Percentiles rank a stretch among this genome's conserved stretches.
phyloP scores from a whole-genome alignment of 30 jellyfish, hydroid and myxozoan species.

The Pseudorhiza aurosa region DNA sequence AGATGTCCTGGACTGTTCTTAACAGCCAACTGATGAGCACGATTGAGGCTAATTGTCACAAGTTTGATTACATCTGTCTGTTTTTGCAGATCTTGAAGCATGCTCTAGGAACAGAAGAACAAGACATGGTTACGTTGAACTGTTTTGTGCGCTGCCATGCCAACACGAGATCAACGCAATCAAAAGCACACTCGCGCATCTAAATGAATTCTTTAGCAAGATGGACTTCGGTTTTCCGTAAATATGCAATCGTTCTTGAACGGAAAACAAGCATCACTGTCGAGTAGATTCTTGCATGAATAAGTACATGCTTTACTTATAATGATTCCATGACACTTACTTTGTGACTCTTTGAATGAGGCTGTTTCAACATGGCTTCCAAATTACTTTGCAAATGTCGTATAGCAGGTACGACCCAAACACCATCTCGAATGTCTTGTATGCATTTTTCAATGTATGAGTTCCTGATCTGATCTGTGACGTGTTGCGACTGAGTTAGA shows the following conservation, averaged over 20 bases:
- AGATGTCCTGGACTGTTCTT: slow-evolving; percentile 54
- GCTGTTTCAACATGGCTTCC: slow-evolving; percentile 79
- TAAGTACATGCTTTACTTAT: too few relatives aligned
- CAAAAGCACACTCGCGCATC: too few relatives aligned
- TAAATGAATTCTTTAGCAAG: background rate
- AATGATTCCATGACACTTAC: too few relatives aligned
- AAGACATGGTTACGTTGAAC: too few relatives aligned
- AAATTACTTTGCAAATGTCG: slow-evolving; percentile 83
- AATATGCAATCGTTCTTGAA: too few relatives aligned
- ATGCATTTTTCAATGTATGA: slow-evolving; percentile 84
- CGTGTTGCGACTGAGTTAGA: slow-evolving; percentile 80
- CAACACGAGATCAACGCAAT: too few relatives aligned
- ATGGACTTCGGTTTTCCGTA: background rate
- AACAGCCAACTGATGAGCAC: slow-evolving; percentile 75
- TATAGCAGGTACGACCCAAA: slow-evolving; percentile 93
- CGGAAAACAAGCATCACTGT: too few relatives aligned
- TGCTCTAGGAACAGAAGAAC: slow-evolving; percentile 46
- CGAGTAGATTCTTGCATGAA: too few relatives aligned
- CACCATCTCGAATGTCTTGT: slow-evolving; percentile 73
- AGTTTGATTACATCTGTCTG: slow-evolving; percentile 88
- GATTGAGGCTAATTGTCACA: slow-evolving; percentile 68
- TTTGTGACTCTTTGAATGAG: slow-evolving; percentile 77
- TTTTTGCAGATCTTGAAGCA: slow-evolving; percentile 87
- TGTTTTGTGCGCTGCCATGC: too few relatives aligned
- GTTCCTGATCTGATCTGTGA: slow-evolving; percentile 63